phyloP scores from a whole-genome alignment of 2,797 vertebrate species.

The Pseudochirops cupreus region DNA sequence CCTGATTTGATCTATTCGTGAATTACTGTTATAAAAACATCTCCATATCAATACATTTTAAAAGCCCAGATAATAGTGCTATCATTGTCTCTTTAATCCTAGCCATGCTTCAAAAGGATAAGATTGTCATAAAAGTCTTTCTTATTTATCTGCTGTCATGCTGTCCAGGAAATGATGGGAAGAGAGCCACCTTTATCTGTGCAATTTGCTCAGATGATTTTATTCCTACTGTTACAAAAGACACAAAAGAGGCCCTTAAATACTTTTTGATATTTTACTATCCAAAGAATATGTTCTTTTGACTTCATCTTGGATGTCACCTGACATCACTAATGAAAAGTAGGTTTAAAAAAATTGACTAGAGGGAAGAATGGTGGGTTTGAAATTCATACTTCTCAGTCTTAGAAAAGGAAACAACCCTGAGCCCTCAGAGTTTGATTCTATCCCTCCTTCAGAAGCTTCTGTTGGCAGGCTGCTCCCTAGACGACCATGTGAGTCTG shows the following conservation, averaged over 20 bases:
- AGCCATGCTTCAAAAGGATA: constrained; percentile 5
- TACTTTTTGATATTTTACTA: constrained; percentile 41
- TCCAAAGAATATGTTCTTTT: constrained; percentile 12
- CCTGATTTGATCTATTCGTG: constrained; percentile 25
- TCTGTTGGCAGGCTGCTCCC: not conserved
- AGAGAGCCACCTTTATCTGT: not conserved
- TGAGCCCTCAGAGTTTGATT: not conserved
- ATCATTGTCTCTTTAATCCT: constrained; percentile 8
- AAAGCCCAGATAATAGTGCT: not conserved
- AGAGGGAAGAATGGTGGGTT: constrained; percentile 29
- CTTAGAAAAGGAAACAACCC: not conserved
- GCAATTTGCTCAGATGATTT: not conserved
- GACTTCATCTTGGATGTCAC: not conserved
- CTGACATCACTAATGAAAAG: not conserved
- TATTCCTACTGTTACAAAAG: not conserved
- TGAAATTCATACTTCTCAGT: not conserved
- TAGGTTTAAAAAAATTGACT: not conserved
- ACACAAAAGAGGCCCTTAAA: not conserved
- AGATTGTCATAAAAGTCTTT: constrained; percentile 11
- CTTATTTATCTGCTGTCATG: not conserved
- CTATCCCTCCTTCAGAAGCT: not conserved
- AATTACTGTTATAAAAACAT: constrained; percentile 14
- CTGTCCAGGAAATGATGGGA: not conserved
- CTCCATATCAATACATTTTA: constrained; percentile 16
- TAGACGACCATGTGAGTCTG: not conserved